Base-by-base conservation (phyloP, 2,797 vertebrate genomes). In the Fratercula arctica region DNA sequence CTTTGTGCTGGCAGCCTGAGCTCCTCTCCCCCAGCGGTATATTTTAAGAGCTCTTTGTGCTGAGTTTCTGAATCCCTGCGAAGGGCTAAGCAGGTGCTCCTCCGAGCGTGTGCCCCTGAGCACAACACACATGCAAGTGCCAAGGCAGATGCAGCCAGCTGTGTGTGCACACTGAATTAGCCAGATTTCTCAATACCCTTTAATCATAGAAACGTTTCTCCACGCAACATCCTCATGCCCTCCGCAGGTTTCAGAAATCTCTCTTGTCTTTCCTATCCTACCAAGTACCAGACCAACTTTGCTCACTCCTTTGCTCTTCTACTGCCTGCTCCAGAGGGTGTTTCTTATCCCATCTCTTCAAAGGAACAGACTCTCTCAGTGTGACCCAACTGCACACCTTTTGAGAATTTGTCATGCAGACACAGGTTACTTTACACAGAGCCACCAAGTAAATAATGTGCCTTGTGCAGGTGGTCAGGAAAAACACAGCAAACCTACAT, bases 141-240 rank as follows among this genome's bases (percentile, higher is more conserved):
- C 70, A 76, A 87, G 82, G 46, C 37, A 83, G 67, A 6, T 31
- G 33, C 39, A 74, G 33, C 29, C 66, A 69, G 33, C 37, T 85
- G 14, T 16, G 10, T 0, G 0, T 3, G 7, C 1, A 1, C 5
- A 3, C 33, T 45, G 66, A 28, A 43, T 67, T 31, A 92, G 45
- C 16, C 37, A 56, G 39, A 43, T 89, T 89, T 60, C 37, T 87
- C 60, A 63, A 25, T 59, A 69, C 5, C 9, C 17, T 89, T 87
- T 61, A 67, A 67, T 73, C 60, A 39, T 3, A 77, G 64, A 83
- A 89, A 25, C 15, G 11, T 54, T 67, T 57, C 70, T 37, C 39
- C 7, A 24, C 8, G 19, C 33, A 19, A 9, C 2, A 1, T 28
- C 28, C 18, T 77, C 31, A 7, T 39, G 41, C 3, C 29, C 15